Base-by-base conservation (phyloP, 2,113 vertebrate genomes). In the Chascanopsetta lugubris region DNA sequence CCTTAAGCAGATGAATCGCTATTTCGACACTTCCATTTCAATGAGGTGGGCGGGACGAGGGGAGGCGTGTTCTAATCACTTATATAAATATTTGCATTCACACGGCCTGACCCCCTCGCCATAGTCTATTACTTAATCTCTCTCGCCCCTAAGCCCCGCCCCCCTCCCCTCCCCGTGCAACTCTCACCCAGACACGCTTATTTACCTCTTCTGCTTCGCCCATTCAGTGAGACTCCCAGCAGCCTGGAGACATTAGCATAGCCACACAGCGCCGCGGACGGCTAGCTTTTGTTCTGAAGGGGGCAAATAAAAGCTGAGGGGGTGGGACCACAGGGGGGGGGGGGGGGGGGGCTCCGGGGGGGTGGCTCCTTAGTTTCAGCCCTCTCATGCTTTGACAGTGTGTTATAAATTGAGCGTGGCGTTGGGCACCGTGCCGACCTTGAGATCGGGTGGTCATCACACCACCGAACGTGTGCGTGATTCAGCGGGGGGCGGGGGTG, bases 61-160 rank as follows among this genome's bases (percentile, higher is more conserved):
- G 84, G 75, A 84, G 86, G 84, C n/a, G 85, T 82, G 82, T 88
- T 91, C 91, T 85, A 92, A 92, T 91, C 85, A 82, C 87, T 92
- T 90, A 85, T 84, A 88, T 92, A 93, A 93, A 93, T 93, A 91
- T 93, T 93, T 93, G 86, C 87, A 82, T 90, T 90, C 80, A 79
- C 88, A 83, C 32, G 67, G 71, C 76, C 82, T 91, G 91, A 93
- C 89, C 91, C 89, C 91, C 89, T 82, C 70, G 69, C 73, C 90
- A 90, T 83, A 79, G 85, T 76, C 81, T 83, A 87, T 90, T 90
- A 89, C 89, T 85, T 84, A 70, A 84, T 87, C 77, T 81, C 80
- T 69, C 85, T 88, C 77, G 80, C 61, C 68, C 79, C 7, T 53
- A 61, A 75, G 83, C 86, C 87, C 78, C 67, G n/a, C n/a, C n/a